phyloP scores from a whole-genome alignment of 2,113 vertebrate genomes.

The Engraulis encrasicolus region DNA sequence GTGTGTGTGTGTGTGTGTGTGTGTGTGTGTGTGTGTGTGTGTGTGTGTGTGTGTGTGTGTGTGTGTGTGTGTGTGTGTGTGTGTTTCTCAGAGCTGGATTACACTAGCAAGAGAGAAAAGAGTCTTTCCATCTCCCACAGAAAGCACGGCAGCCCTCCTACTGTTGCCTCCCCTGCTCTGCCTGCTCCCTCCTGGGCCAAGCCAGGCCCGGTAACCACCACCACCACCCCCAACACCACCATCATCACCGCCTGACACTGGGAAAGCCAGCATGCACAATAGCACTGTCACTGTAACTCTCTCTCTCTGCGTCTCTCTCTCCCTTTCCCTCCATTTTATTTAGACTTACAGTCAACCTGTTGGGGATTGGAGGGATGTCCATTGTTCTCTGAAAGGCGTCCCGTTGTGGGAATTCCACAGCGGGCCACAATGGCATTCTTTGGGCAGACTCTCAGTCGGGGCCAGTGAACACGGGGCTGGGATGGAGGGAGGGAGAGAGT shows the following conservation, averaged over 20 bases:
- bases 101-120: slow-evolving; percentile 54
- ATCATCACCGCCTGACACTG: slow-evolving; percentile 56
- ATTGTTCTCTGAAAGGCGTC: slow-evolving; percentile 74
- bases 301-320: slow-evolving; percentile 49
- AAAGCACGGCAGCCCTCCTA: slow-evolving; percentile 64
- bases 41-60: slow-evolving; percentile 46
- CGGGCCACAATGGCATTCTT: slow-evolving; percentile 64
- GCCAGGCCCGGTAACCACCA: background rate
- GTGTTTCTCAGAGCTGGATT: slow-evolving; percentile 73
- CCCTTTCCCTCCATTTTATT: slow-evolving; percentile 63
- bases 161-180: slow-evolving; percentile 61
- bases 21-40: slow-evolving; percentile 45
- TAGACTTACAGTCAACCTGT: slow-evolving; percentile 65
- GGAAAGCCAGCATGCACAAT: slow-evolving; percentile 68
- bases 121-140: slow-evolving; percentile 58
- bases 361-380: slow-evolving; percentile 71
- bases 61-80: slow-evolving; percentile 45
- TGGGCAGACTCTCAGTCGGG: slow-evolving; percentile 54
- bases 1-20: slow-evolving; percentile 45
- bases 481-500: too few relatives aligned
- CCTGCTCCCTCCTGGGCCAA: slow-evolving; percentile 45
- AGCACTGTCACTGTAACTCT: slow-evolving; percentile 71
- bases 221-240: too few relatives aligned
- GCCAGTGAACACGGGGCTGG: slow-evolving; percentile 60
- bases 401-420: slow-evolving; percentile 75